Evolutionary conservation across 2,113 vertebrate genomes (phyloP).

Genomic region (Emydura subglobosa): DNA sequence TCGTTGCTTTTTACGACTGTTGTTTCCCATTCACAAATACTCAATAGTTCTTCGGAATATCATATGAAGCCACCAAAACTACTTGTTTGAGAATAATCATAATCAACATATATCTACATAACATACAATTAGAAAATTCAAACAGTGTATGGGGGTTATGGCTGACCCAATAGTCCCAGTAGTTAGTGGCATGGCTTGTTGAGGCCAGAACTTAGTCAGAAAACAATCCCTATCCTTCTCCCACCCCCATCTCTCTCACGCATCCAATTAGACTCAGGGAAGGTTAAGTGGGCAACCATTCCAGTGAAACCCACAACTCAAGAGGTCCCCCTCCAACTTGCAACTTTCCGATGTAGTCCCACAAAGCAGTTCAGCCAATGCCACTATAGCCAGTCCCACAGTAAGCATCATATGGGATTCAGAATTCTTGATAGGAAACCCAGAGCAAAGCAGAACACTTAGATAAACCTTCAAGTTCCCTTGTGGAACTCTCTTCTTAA

Average conservation of each 20-base stretch:
- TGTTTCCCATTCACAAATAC: neutral
- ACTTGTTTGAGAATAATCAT: neutral
- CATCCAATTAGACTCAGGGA: neutral
- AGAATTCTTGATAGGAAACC: neutral
- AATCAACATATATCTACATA: neutral
- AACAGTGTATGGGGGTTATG: neutral
- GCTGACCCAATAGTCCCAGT: neutral
- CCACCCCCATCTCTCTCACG: neutral
- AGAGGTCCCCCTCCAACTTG: too few species aligned
- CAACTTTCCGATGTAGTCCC: neutral
- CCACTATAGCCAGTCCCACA: neutral
- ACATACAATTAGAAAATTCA: neutral
- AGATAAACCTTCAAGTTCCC: neutral
- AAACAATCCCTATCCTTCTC: neutral
- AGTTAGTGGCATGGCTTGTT: neutral
- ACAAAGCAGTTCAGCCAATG: too few species aligned
- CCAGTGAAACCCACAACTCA: neutral
- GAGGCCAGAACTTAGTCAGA: neutral
- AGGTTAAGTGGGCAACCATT: neutral
- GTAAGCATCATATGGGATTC: neutral
- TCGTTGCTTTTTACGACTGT: neutral
- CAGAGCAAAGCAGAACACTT: neutral
- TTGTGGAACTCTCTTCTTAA: neutral
- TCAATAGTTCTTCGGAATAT: neutral
- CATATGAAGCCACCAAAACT: neutral